phyloP scores from a whole-genome alignment of 2,113 vertebrate genomes.

The Naja naja region DNA sequence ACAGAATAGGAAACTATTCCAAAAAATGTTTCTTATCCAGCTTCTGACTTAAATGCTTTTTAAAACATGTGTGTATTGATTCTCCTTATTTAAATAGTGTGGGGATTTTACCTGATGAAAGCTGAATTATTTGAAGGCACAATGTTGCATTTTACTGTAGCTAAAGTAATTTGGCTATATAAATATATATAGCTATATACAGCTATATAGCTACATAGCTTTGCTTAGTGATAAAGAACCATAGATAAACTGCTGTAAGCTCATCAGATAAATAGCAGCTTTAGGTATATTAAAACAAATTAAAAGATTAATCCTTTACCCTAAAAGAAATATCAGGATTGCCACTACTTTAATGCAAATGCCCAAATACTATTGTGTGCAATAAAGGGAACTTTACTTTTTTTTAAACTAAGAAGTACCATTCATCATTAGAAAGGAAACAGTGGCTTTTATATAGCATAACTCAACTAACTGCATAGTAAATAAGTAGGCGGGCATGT shows the following conservation, averaged over 20 bases:
- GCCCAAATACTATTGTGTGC: background rate
- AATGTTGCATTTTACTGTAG: background rate
- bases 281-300: background rate
- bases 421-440: background rate
- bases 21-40: constrained; percentile 54
- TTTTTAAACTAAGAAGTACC: background rate
- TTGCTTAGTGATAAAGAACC: background rate
- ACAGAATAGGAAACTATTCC: constrained; percentile 51
- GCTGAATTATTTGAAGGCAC: background rate
- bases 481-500: no score
- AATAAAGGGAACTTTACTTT: background rate
- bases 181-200: background rate
- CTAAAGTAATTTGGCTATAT: background rate
- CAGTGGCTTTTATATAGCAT: background rate
- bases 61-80: constrained; percentile 52
- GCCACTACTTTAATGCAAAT: background rate
- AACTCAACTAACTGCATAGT: background rate
- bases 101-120: constrained; percentile 25
- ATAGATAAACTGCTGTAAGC: background rate
- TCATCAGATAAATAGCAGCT: background rate
- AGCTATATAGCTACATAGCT: background rate
- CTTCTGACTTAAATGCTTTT: constrained; percentile 46
- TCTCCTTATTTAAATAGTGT: constrained; percentile 25
- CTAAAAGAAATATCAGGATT: background rate
- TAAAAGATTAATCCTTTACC: background rate